phyloP scores from a whole-genome alignment of 2,888 invertebrate genomes.

The Cantharis flavilabris region DNA sequence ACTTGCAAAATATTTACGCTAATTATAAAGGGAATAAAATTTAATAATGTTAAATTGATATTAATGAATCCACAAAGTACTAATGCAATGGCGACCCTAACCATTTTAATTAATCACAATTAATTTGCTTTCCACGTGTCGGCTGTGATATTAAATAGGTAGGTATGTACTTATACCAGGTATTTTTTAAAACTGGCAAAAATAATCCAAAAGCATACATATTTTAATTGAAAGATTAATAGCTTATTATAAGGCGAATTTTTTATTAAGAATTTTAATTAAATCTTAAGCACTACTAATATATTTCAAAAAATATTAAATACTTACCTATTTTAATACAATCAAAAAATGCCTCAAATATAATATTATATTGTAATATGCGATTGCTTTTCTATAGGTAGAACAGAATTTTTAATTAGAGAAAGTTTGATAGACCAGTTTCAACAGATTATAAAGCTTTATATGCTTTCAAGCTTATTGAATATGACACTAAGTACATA shows the following conservation, averaged over 20 bases:
- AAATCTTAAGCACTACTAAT: neutral
- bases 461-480: neutral
- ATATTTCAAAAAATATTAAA: neutral
- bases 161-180: neutral
- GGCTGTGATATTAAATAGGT: slow-evolving; percentile 13
- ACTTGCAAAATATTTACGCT: slow-evolving; percentile 29
- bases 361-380: neutral
- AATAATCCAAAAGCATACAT: neutral
- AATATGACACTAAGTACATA: neutral
- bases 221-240: neutral
- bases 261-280: neutral
- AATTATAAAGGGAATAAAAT: slow-evolving; percentile 30
- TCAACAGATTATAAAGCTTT: neutral
- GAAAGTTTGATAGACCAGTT: neutral
- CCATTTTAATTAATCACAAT: slow-evolving; percentile 34
- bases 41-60: slow-evolving; percentile 31
- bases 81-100: slow-evolving; percentile 26
- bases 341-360: neutral
- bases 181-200: slow-evolving; percentile 12
- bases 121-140: slow-evolving; percentile 22
- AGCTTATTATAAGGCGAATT: neutral
- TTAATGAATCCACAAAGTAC: slow-evolving; percentile 27
- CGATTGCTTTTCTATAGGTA: neutral
- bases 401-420: neutral
- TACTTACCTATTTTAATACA: neutral